These are phyloP conservation scores for Tragelaphus buxtoni DNA, from an alignment of 2,113 vertebrate species.

Conservation along the genomic window DNA sequence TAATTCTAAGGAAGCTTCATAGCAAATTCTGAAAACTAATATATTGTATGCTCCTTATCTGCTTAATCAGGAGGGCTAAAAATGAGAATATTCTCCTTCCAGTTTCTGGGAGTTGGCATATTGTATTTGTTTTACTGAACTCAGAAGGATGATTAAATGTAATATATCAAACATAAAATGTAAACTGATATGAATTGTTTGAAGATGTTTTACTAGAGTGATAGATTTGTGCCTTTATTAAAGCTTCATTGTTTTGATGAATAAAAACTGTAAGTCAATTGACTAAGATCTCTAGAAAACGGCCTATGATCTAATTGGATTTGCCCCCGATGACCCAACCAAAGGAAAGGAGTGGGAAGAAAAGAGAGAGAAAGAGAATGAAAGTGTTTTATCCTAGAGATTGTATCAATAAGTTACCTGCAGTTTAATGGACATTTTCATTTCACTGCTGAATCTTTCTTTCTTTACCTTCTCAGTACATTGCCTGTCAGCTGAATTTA, in stretches of 20 bases:
- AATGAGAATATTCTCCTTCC: neutral
- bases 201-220: neutral
- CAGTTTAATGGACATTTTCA: neutral
- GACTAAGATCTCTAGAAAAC: neutral
- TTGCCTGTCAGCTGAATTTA: slow-evolving; percentile 53
- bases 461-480: neutral
- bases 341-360: neutral
- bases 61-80: neutral
- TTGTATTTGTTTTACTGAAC: neutral
- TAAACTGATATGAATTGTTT: neutral
- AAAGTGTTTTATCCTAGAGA: neutral
- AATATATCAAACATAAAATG: neutral
- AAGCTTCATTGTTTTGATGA: neutral
- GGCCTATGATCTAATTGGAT: neutral
- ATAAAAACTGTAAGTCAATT: neutral
- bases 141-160: neutral
- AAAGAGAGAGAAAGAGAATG: neutral
- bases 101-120: neutral
- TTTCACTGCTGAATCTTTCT: neutral
- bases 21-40: neutral
- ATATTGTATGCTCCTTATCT: neutral
- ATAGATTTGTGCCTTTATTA: neutral
- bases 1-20: neutral
- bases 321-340: neutral
- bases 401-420: neutral